phyloP scores from a whole-genome alignment of 1,140 invertebrate species.

The Plutomurus gul region DNA sequence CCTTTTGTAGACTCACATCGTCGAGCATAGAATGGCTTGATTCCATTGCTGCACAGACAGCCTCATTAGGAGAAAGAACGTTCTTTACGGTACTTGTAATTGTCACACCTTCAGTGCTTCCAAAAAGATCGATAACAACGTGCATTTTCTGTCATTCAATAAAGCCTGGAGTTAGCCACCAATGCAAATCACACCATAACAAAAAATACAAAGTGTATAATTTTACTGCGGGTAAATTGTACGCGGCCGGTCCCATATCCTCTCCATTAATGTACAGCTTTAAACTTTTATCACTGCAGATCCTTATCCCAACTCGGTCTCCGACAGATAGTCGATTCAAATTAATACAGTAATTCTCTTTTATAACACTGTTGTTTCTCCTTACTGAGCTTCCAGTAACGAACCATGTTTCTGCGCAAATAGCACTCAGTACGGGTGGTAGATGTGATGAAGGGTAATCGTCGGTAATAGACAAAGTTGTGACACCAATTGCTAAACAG shows the following conservation, averaged over 20 bases:
- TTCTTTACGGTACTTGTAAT: constrained; percentile 62
- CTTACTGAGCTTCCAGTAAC: constrained; percentile 64
- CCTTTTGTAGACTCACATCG: not conserved
- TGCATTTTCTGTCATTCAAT: constrained; percentile 67
- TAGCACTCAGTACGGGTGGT: constrained; percentile 62
- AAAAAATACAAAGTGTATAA: constrained; percentile 36
- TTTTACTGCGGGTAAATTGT: constrained; percentile 72
- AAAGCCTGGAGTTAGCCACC: not conserved
- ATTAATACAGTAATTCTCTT: constrained; percentile 70
- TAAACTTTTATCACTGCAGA: constrained; percentile 61
- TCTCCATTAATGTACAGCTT: constrained; percentile 75
- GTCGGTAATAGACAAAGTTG: constrained; percentile 69
- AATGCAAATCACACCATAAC: not conserved
- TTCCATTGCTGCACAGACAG: not conserved
- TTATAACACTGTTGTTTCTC: constrained; percentile 64
- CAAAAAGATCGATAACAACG: constrained; percentile 74
- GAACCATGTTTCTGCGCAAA: constrained; percentile 60
- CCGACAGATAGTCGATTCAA: constrained; percentile 78
- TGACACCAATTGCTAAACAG: constrained; percentile 75
- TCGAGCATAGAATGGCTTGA: constrained; percentile 25
- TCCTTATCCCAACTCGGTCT: constrained; percentile 64
- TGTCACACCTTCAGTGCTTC: constrained; percentile 67
- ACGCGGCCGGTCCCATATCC: constrained; percentile 79
- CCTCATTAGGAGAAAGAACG: constrained; percentile 50
- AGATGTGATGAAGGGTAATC: constrained; percentile 64